These are phyloP conservation scores for Leucophenga montana DNA, from an alignment of 2,888 invertebrate genomes.

Conservation along the genomic window DNA sequence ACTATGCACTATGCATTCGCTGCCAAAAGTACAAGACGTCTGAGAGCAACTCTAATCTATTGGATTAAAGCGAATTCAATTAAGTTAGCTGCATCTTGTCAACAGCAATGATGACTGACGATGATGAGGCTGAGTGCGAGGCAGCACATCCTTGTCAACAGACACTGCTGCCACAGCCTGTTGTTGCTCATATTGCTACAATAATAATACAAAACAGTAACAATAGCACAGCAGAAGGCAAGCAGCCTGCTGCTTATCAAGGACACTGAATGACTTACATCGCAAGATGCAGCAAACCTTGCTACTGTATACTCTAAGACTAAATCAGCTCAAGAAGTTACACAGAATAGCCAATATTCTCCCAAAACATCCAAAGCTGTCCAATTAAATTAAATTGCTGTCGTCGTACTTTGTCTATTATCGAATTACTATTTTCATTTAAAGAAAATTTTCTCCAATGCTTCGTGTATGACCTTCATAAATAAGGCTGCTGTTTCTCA, in stretches of 20 bases:
- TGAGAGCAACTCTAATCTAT: conserved; percentile 27
- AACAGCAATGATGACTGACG: too few relatives aligned
- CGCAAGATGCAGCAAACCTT: not conserved
- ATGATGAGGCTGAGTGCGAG: too few relatives aligned
- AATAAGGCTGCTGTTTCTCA: too few relatives aligned
- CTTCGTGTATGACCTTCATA: too few relatives aligned
- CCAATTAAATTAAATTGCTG: conserved; percentile 59
- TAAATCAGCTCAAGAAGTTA: not conserved
- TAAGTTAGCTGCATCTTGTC: conserved; percentile 14
- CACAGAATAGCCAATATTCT: not conserved
- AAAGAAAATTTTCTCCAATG: too few relatives aligned
- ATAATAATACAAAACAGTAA: conserved; percentile 8
- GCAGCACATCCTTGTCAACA: conserved; percentile 9
- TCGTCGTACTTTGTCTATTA: conserved; percentile 46
- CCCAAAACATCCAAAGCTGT: conserved; percentile 1
- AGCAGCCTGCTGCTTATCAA: not conserved
- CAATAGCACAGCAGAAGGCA: conserved; percentile 2
- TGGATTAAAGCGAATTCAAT: conserved; percentile 34
- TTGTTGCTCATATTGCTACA: not conserved
- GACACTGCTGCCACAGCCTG: not conserved
- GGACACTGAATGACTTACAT: not conserved
- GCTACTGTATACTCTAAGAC: too few relatives aligned
- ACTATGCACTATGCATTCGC: not conserved
- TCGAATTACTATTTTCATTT: conserved; percentile 41
- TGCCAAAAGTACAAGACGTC: not conserved